Evolutionary conservation across 2,113 vertebrate genomes (phyloP).

Genomic region (Leiothrix lutea): DNA sequence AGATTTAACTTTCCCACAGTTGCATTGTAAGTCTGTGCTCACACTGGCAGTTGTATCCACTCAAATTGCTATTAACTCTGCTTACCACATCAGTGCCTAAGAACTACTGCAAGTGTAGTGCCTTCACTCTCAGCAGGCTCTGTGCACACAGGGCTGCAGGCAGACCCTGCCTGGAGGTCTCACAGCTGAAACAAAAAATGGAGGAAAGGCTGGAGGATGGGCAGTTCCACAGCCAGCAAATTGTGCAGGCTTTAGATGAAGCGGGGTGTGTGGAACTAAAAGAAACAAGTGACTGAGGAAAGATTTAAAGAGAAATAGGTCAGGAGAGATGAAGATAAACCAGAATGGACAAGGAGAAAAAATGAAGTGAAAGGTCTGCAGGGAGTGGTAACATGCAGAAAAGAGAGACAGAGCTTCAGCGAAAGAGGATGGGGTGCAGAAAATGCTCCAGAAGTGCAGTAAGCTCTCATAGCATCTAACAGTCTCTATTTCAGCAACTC

Average conservation of each 20-base stretch:
- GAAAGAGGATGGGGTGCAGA: slow-evolving; percentile 33
- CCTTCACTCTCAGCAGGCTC: background rate
- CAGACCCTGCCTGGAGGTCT: background rate
- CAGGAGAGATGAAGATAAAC: background rate
- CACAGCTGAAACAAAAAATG: background rate
- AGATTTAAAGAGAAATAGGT: background rate
- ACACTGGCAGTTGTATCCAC: background rate
- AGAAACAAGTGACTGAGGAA: background rate
- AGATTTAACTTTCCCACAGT: background rate
- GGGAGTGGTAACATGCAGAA: background rate
- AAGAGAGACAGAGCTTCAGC: background rate
- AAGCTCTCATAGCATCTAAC: slow-evolving; percentile 12
- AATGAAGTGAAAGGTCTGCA: slow-evolving; percentile 14
- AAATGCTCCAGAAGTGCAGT: slow-evolving; percentile 1
- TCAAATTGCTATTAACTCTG: background rate
- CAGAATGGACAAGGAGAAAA: background rate
- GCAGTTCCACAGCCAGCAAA: background rate
- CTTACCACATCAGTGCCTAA: background rate
- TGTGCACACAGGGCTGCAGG: background rate
- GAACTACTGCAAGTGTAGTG: background rate
- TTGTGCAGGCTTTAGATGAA: background rate
- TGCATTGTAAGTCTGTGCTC: background rate
- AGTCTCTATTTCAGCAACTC: slow-evolving; percentile 41
- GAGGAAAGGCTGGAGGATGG: background rate
- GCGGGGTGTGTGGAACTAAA: background rate